Evolutionary conservation across 2,888 invertebrate genomes (phyloP), one percentile per base, ranked within the genome.

Genomic region (Lacanobia wlatinum): DNA sequence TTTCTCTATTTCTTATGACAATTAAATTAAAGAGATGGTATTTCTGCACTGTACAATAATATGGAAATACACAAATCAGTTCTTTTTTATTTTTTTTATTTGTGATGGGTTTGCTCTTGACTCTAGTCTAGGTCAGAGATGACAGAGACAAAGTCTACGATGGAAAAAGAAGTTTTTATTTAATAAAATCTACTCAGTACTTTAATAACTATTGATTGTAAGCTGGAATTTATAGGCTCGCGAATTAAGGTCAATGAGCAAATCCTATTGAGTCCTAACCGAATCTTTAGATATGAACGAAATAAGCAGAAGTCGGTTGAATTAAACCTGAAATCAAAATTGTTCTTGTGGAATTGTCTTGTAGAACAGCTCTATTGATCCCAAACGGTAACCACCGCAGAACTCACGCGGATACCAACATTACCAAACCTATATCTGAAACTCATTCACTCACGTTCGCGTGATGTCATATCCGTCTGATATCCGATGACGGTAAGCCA

Each of bases 401-500:
- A 58, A 38, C 12, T 53, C 28, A 38, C 56, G 28, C 18, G 66
- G 46, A 21, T 63, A 53, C 38, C 43, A 64, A 53, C 40, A n/a
- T 23, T 63, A 53, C 50, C 52, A 64, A 56, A 28, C 46, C 55
- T 18, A 60, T 71, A 28, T 62, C 43, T 56, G 23, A 78, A 83
- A 67, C 78, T 72, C 73, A 56, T 78, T 67, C 66, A 55, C 63
- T 60, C 46, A 59, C 79, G 64, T 72, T 78, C 60, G 21, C 52
- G 78, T 82, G 79, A 78, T 72, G 83, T 82, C 66, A 82, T 82
- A 79, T 85, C 83, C 79, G 64, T 63, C 63, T 76, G 72, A 83
- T 79, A 83, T 73, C 64, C 80, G 70, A 83, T 83, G 73, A 65
- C 48, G 69, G 80, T 85, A 76, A 83, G 66, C 83, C 69, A 85